Evolutionary conservation across 1,140 invertebrate species (phyloP), one percentile per base, ranked within the genome.

Genomic region (Drosophila melanogaster): DNA sequence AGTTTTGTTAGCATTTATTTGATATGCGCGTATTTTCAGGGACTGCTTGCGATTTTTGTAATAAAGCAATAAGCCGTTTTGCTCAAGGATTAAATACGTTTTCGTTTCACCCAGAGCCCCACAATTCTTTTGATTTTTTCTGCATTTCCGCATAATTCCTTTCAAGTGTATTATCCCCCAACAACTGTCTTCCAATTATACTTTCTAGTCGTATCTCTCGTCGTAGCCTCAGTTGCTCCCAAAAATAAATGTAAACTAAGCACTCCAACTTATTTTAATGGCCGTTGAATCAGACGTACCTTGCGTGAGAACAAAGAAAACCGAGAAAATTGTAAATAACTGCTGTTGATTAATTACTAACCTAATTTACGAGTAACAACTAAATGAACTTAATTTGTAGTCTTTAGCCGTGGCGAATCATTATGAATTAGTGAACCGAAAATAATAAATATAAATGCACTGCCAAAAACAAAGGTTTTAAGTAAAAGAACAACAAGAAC

Each of bases 401-500:
- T 54, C 56, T 54, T 72, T 84, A 85, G 78, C 81, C 60, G 64
- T 77, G 50, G 69, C 33, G 67, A 72, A 72, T 72, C 69, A 80
- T 85, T 71, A 78, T 74, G 69, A 81, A 65, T 69, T 77, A 90
- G 75, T 76, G 70, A 74, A 78, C 79, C 75, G 81, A 69, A 75
- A 86, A 81, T 81, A 81, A 84, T 83, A 79, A 83, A 80, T 79
- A 91, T 77, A 87, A 90, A 90, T 91, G 90, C 90, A 90, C 90
- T 91, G 90, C 90, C 90, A 91, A 91, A 91, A 91, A 87, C 77
- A 79, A 90, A 87, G 87, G 87, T 90, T 90, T 90, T 87, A 87
- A 85, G 59, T 76, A 76, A 58, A 73, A 69, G 59, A 81, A 85
- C 43, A 78, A 86, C 62, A 79, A 79, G 56, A 79, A 79, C 80